Evolutionary conservation across 2,888 invertebrate genomes (phyloP), one percentile per base, ranked within the genome.

Genomic region (Drosophila nigricruria): DNA sequence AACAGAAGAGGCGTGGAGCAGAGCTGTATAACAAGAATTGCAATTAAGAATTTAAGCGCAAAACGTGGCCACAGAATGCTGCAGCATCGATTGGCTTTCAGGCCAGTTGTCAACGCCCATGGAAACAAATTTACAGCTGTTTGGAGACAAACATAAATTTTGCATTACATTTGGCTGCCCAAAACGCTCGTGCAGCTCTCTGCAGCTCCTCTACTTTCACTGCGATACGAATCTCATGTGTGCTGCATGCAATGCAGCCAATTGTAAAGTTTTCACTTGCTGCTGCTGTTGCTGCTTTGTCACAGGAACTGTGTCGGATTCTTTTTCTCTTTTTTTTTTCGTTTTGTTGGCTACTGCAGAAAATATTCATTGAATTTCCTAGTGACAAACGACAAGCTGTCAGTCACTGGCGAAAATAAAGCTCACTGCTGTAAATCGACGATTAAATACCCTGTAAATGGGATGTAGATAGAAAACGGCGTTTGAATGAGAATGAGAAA

Each of bases 291-390:
- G 45, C 45, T 30, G 27, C 42, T 52, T 50, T 47, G 30, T 47
- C 32, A 18, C 20, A 14, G 47, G 27, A 49, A 49, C 47, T 49
- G 47, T 49, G 27, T 49, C 18, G 47, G 47, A 49, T 58, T 40
- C 63, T 40, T 56, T 50, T 60, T 53, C 49, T 42, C 47, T 45
- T 40, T 12, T 25, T 23, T 43, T 34, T 34, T 30, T 57, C 42
- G 1, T 32, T 62, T 57, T 45, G 1, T 32, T 62, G 49, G 47
- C 18, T 62, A 43, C 60, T 56, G 59, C 69, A 60, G 83, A 62
- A 88, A 86, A 86, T 89, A 89, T 86, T 86, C 86, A 88, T 85
- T 89, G 90, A 88, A 89, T 86, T 88, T 89, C 52, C 68, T 72
- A 88, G 86, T 78, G 86, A 89, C 88, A 88, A 84, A 79, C 70